phyloP scores from a whole-genome alignment of 2,797 vertebrate species.

The Spinus olivaceus region DNA sequence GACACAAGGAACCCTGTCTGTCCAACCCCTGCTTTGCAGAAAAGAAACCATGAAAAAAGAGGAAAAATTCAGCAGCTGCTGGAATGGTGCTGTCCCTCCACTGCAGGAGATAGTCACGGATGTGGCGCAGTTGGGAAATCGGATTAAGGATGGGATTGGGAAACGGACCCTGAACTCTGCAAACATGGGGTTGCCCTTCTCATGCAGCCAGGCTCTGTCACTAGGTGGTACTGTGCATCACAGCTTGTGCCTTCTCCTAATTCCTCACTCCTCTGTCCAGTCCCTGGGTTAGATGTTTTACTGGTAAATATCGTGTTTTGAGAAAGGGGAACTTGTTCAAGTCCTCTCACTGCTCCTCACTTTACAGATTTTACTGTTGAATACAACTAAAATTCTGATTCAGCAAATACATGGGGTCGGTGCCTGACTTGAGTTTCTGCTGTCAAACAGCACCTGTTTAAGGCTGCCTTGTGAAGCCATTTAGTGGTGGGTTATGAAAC shows the following conservation, averaged over 20 bases:
- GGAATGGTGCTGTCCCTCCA: background rate
- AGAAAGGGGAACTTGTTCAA: background rate
- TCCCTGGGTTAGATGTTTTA: background rate
- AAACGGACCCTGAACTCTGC: background rate
- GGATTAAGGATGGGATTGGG: background rate
- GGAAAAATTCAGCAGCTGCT: background rate
- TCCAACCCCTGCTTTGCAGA: background rate
- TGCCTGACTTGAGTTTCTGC: background rate
- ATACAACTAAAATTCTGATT: background rate
- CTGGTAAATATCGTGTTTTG: background rate
- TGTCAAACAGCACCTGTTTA: background rate
- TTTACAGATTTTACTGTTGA: background rate
- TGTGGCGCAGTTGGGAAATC: background rate
- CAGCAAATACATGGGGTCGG: fast-evolving
- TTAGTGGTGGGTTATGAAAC: background rate
- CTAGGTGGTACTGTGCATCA: constrained; percentile 63
- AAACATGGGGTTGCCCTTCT: background rate
- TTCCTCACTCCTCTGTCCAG: background rate
- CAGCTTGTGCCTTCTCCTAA: background rate
- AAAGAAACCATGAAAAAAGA: background rate
- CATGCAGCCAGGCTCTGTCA: constrained; percentile 19
- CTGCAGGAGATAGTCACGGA: fast-evolving
- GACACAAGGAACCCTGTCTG: background rate
- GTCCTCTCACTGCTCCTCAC: background rate
- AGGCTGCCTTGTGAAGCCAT: background rate